Evolutionary conservation across 2,888 invertebrate species (phyloP).

Genomic region (Xestia ashworthii): DNA sequence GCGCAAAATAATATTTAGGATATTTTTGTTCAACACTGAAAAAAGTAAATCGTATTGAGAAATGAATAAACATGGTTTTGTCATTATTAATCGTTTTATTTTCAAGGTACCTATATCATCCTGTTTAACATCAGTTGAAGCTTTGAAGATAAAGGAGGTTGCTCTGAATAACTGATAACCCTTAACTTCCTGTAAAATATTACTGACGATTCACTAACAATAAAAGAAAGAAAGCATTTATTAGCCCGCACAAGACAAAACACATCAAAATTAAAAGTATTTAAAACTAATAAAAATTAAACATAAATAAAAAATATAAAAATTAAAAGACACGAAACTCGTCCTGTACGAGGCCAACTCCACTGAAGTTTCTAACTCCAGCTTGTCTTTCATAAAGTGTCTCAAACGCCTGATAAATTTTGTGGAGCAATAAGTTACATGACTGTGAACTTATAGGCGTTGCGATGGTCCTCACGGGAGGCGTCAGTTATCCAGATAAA

Average conservation of each 20-base stretch:
- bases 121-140: not conserved
- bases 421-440: slow-evolving; percentile 20
- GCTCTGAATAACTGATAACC: not conserved
- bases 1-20: slow-evolving; percentile 62
- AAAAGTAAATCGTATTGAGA: slow-evolving; percentile 43
- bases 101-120: not conserved
- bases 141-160: not conserved
- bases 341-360: no score
- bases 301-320: no score
- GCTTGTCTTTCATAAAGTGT: not conserved
- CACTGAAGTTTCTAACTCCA: not conserved
- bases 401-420: slow-evolving; percentile 36
- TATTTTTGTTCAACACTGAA: slow-evolving; percentile 61
- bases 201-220: not conserved
- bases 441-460: not conserved
- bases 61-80: slow-evolving; percentile 59
- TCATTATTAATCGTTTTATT: slow-evolving; percentile 44
- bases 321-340: no score
- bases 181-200: not conserved
- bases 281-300: no score
- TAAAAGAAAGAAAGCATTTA: no score
- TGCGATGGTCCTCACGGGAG: not conserved
- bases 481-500: not conserved
- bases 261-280: no score
- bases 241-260: no score